Evolutionary conservation across 2,113 vertebrate species (phyloP), one percentile per base, ranked within the genome.

Genomic region (Progne subis): DNA sequence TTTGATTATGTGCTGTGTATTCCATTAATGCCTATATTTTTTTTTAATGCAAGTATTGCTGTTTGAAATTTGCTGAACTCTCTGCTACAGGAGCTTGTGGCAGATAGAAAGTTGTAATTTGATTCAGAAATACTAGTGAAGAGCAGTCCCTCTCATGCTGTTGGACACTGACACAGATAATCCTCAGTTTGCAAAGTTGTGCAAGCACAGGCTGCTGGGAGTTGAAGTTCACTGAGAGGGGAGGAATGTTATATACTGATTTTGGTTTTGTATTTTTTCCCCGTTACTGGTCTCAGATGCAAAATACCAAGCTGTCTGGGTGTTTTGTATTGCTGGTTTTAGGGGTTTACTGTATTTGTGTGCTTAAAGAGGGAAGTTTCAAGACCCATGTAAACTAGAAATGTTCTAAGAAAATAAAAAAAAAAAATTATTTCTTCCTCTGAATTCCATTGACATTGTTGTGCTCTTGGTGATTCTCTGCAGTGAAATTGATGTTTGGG

Each of bases 401-500:
- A 55, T 43, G 2, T 72, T 41, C 15, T 61, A 57, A 92, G 34
- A 44, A 31, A 79, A 67, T 67, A 14, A 6, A 14, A 64, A 56
- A 44, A 18, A 21, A 0, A n/a, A n/a, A n/a, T n/a, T 5, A 12
- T 49, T 57, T 63, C 41, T 79, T 49, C 11, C 29, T 94, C 43
- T 86, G 53, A 61, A 31, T 17, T 34, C 43, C 86, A 9, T 28
- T 92, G 83, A 95, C 65, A 11, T 68, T 56, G 47, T 3, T 92
- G 14, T 93, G 39, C 84, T 69, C 8, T 96, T 96, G 49, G 11
- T 96, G 79, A 89, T 89, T 94, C 64, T 87, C 93, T 55, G 60
- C 86, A 99, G 99, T 98, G 99, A 99, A 96, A 98, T 99, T 96
- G 99, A 99, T 97, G 98, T 99, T 96, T 99, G 99, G 99, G 98